phyloP scores from a whole-genome alignment of 2,113 vertebrate genomes.

The Mobula hypostoma region DNA sequence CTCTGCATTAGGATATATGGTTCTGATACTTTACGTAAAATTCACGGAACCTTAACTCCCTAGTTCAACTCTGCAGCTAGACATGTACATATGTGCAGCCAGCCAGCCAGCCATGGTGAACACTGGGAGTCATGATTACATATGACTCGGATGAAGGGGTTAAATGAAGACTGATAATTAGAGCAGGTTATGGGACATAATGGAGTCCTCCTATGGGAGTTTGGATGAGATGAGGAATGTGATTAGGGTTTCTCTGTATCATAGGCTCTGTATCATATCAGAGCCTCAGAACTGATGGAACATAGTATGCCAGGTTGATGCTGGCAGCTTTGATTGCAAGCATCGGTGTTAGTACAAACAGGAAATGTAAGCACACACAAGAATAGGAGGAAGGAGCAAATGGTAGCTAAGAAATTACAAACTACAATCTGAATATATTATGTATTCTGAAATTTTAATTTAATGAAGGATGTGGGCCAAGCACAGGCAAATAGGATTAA shows the following conservation, averaged over 20 bases:
- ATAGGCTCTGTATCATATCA: background rate
- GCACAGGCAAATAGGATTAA: too few species aligned
- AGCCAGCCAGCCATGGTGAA: background rate
- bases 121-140: background rate
- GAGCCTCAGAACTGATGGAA: background rate
- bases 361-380: background rate
- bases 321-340: background rate
- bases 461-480: too few species aligned
- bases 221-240: background rate
- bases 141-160: background rate
- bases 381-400: background rate
- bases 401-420: background rate
- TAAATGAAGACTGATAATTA: background rate
- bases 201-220: background rate
- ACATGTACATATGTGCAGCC: background rate
- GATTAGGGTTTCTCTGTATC: background rate
- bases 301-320: background rate
- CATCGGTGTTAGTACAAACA: background rate
- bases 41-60: background rate
- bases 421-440: background rate
- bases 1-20: background rate
- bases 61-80: background rate
- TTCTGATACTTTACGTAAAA: too few species aligned
- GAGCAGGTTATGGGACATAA: background rate
- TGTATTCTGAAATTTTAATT: background rate